Evolutionary conservation across 2,888 invertebrate genomes (phyloP).

Genomic region (Acrobasis suavella): DNA sequence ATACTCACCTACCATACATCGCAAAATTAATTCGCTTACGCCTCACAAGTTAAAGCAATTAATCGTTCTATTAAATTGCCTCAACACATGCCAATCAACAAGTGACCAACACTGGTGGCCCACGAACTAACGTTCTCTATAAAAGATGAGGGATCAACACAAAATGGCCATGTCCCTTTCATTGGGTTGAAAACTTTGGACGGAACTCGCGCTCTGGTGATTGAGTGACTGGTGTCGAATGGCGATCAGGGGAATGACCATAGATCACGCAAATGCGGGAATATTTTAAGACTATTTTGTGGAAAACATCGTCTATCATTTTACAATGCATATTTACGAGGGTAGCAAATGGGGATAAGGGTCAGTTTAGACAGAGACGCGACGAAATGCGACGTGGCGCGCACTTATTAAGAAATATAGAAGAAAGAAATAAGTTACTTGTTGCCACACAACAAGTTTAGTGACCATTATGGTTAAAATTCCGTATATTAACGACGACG

Average conservation of each 20-base stretch:
- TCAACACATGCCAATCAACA: constrained; percentile 17
- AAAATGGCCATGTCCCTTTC: constrained; percentile 10
- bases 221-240: constrained; percentile 4
- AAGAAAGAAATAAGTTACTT: too few relatives aligned
- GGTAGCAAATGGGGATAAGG: too few relatives aligned
- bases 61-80: constrained; percentile 14
- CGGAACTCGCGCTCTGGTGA: not conserved
- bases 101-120: not conserved
- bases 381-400: too few relatives aligned
- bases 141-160: not conserved
- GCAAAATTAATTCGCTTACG: constrained; percentile 10
- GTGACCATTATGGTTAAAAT: too few relatives aligned
- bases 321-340: too few relatives aligned
- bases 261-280: not conserved
- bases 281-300: too few relatives aligned
- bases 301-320: too few relatives aligned
- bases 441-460: too few relatives aligned
- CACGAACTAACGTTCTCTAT: not conserved
- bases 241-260: not conserved
- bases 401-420: too few relatives aligned
- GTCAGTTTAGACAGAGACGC: too few relatives aligned
- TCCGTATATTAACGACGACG: too few relatives aligned
- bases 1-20: not conserved
- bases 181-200: constrained; percentile 12
- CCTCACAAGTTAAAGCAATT: constrained; percentile 16